A percentile compares a stretch with the other conserved stretches of the same genome.
phyloP scores from a whole-genome alignment of 2,113 vertebrate genomes.

The Nesogale talazaci region DNA sequence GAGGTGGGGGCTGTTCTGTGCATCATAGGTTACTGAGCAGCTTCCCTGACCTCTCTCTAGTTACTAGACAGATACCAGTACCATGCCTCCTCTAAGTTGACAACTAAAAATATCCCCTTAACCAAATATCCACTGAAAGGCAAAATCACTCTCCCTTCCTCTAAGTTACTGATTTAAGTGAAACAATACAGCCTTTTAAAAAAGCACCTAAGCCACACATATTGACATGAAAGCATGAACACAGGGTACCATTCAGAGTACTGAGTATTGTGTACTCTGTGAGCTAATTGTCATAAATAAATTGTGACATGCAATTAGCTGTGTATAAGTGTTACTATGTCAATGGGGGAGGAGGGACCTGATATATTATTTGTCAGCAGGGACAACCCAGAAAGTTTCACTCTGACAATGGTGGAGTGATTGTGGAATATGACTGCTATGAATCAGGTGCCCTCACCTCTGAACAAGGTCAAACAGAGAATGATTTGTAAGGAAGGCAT shows the following conservation, averaged over 20 bases:
- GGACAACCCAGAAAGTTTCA: neutral
- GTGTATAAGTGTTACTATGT: neutral
- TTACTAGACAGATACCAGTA: neutral
- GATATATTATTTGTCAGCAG: neutral
- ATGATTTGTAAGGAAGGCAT: constrained; percentile 10
- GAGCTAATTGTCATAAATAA: constrained; percentile 48
- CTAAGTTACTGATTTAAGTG: neutral
- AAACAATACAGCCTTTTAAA: constrained; percentile 20
- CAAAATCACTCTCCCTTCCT: neutral
- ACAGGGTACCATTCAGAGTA: neutral
- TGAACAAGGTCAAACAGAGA: neutral
- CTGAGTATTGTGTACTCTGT: neutral
- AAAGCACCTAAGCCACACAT: neutral
- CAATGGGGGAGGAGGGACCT: constrained; percentile 17
- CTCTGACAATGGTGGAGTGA: neutral
- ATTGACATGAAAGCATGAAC: constrained; percentile 17
- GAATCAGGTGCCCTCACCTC: neutral
- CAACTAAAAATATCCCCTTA: neutral
- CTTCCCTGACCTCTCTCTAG: neutral
- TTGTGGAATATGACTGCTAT: neutral
- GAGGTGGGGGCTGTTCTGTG: neutral
- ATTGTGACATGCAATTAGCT: neutral
- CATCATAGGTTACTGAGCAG: neutral
- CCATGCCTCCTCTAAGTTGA: neutral
- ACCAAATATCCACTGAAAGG: neutral